A percentile compares a stretch with the other conserved stretches of the same genome.
Evolutionary conservation across 2,113 vertebrate species (phyloP).

Genomic region (Equus quagga): DNA sequence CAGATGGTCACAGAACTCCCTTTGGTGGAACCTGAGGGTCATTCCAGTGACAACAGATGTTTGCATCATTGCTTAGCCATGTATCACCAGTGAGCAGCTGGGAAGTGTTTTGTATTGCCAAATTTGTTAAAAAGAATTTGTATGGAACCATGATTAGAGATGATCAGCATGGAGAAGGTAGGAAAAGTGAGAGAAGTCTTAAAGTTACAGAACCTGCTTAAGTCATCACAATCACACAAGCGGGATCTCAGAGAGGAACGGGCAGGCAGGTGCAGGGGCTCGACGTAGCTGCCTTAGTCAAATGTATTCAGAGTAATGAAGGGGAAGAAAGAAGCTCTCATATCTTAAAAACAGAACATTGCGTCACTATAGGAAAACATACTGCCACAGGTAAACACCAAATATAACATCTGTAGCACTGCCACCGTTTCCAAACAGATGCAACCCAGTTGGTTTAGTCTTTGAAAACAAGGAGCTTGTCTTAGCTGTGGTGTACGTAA

Average conservation of each 20-base stretch:
- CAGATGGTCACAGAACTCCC: neutral
- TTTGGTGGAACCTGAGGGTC: neutral
- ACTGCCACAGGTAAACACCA: neutral
- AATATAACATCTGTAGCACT: neutral
- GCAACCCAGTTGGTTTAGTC: neutral
- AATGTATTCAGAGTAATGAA: slow-evolving; percentile 36
- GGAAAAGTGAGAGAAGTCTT: neutral
- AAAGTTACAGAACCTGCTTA: neutral
- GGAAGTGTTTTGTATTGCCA: slow-evolving; percentile 38
- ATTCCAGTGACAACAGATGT: slow-evolving; percentile 33
- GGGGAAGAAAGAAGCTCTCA: neutral
- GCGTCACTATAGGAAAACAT: neutral
- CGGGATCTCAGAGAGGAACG: slow-evolving; percentile 19
- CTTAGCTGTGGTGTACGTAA: neutral
- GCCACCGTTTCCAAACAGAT: slow-evolving; percentile 21
- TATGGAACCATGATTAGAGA: slow-evolving; percentile 19
- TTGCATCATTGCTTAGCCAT: neutral
- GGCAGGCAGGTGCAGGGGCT: neutral
- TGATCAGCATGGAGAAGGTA: neutral
- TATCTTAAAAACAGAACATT: neutral
- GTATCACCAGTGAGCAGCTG: neutral
- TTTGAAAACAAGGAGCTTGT: slow-evolving; percentile 13
- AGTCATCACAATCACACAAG: neutral
- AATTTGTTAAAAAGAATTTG: slow-evolving; percentile 13
- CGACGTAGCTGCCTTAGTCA: neutral